Conservation (phyloP, 1,140 invertebrate species). For the Listronotus oregonensis region DNA sequence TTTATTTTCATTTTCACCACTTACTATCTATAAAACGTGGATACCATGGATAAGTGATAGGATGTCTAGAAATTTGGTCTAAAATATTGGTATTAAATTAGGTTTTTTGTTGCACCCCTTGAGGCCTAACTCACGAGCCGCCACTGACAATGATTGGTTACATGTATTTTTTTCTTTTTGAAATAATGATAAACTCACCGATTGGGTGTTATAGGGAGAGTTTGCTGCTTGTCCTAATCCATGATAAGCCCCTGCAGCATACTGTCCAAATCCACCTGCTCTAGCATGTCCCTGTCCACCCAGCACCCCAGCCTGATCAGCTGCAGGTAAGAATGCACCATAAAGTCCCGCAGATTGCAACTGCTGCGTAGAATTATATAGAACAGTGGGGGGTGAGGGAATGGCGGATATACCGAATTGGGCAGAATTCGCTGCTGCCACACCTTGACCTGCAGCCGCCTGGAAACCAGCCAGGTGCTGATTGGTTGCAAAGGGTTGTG, state of each 20-base stretch:
- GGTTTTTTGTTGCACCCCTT: no score
- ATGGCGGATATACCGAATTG: slow-evolving; percentile 80
- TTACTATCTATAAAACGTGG: no score
- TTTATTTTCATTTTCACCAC: no score
- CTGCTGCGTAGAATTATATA: slow-evolving; percentile 77
- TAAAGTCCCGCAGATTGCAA: slow-evolving; percentile 65
- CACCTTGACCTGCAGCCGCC: slow-evolving; percentile 44
- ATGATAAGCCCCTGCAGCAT: slow-evolving; percentile 59
- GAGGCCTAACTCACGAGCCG: no score
- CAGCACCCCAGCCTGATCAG: slow-evolving; percentile 60
- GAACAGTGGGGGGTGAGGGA: slow-evolving; percentile 78
- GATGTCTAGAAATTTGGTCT: no score
- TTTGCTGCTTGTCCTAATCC: slow-evolving; percentile 58
- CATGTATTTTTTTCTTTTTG: no score
- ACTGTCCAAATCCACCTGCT: slow-evolving; percentile 63
- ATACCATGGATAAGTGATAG: no score
- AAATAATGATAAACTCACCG: slow-evolving; percentile 36
- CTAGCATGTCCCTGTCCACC: slow-evolving; percentile 64
- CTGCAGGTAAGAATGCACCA: slow-evolving; percentile 66
- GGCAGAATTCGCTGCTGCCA: slow-evolving; percentile 43
- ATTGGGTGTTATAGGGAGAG: slow-evolving; percentile 70
- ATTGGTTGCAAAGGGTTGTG: slow-evolving; percentile 56
- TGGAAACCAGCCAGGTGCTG: slow-evolving; percentile 64
- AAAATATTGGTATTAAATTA: no score
- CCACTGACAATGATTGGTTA: no score